Evolutionary conservation across 2,888 invertebrate species (phyloP).

Genomic region (Trichopoda pennipes): DNA sequence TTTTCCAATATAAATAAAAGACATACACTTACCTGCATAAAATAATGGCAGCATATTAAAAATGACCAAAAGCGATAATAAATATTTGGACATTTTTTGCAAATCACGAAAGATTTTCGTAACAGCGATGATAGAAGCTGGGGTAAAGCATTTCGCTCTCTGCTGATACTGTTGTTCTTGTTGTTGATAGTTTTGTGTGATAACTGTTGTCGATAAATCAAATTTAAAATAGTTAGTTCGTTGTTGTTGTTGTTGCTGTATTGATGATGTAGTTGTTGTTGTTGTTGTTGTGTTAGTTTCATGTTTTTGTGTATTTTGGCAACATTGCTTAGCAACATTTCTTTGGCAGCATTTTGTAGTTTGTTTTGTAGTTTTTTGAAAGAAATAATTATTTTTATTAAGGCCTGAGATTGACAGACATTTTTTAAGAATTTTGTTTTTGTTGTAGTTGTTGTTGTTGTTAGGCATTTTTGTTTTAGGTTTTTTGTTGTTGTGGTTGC

Average conservation of each 20-base stretch:
- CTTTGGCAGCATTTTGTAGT: conserved; percentile 69
- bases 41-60: conserved; percentile 81
- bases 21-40: conserved; percentile 79
- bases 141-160: conserved; percentile 41
- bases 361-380: conserved; percentile 54
- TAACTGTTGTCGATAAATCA: conserved; percentile 47
- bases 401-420: conserved; percentile 48
- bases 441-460: conserved; percentile 51
- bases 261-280: conserved; percentile 38
- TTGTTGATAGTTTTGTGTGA: conserved; percentile 7
- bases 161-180: conserved; percentile 39
- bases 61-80: conserved; percentile 80
- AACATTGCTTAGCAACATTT: conserved; percentile 67
- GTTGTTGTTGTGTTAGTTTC: conserved; percentile 58
- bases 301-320: conserved; percentile 57
- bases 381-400: conserved; percentile 36
- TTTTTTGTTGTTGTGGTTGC: conserved; percentile 41
- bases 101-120: conserved; percentile 72
- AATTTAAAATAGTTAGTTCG: conserved; percentile 49
- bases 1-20: no score
- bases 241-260: conserved; percentile 48
- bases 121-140: background rate
- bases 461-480: conserved; percentile 49
- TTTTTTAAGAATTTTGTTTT: conserved; percentile 46
- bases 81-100: conserved; percentile 78